A percentile compares a stretch with the other conserved stretches of the same genome.
Evolutionary conservation across 2,888 invertebrate genomes (phyloP).

Genomic region (Ctenicera cuprea): DNA sequence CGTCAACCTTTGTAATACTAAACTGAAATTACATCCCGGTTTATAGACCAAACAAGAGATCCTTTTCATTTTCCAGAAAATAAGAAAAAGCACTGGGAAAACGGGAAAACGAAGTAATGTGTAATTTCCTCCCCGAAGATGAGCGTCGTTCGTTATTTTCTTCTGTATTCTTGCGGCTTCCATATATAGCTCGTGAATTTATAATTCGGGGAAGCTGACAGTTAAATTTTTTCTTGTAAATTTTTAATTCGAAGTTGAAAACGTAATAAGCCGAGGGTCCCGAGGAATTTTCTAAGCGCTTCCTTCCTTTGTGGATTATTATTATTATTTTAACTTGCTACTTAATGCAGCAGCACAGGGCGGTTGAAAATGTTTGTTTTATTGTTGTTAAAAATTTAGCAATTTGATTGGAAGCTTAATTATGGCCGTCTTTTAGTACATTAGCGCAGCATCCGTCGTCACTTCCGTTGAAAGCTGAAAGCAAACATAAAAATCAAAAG

Average conservation of each 20-base stretch:
- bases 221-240: slow-evolving; percentile 31
- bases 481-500: slow-evolving; percentile 49
- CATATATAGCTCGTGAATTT: slow-evolving; percentile 40
- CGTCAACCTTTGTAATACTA: slow-evolving; percentile 14
- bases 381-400: no score
- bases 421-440: slow-evolving; percentile 24
- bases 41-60: slow-evolving; percentile 43
- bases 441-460: slow-evolving; percentile 33
- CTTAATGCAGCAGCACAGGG: neutral
- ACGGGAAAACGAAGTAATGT: slow-evolving; percentile 46
- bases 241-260: slow-evolving; percentile 37
- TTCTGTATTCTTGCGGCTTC: slow-evolving; percentile 39
- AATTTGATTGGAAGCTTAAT: no score
- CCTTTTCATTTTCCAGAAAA: slow-evolving; percentile 46
- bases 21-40: slow-evolving; percentile 38
- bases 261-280: neutral
- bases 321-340: neutral
- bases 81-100: slow-evolving; percentile 43
- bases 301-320: slow-evolving; percentile 12
- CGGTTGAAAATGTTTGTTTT: no score
- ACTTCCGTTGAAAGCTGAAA: slow-evolving; percentile 33
- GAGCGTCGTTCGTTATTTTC: slow-evolving; percentile 47
- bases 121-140: slow-evolving; percentile 49
- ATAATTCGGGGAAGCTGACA: slow-evolving; percentile 35
- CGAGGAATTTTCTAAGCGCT: neutral